Conservation (phyloP, 2,113 vertebrate species). For the crab-eating macaque (Macaca fascicularis) region T2T-MFA8v1.1 NC_088385.1:21891001-21891500, state of each 20-base stretch:
- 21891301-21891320: background rate
- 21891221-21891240: background rate
- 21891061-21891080: too few species aligned
- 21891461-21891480: background rate
- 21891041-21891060: background rate
- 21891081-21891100: background rate
- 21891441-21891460: background rate
- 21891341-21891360: background rate
- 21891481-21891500: constrained; percentile 11
- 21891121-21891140: background rate
- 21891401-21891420: background rate
- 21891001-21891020: background rate
- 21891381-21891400: background rate
- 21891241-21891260: background rate
- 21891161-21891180: background rate
- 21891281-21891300: background rate
- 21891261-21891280: background rate
- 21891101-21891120: background rate
- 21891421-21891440: background rate
- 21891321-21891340: background rate
- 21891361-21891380: constrained; percentile 8
- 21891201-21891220: background rate
- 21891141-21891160: background rate
- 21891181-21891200: background rate
- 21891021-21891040: background rate